Conservation (phyloP, 1,140 invertebrate species). For the Macrobrachium rosenbergii region DNA sequence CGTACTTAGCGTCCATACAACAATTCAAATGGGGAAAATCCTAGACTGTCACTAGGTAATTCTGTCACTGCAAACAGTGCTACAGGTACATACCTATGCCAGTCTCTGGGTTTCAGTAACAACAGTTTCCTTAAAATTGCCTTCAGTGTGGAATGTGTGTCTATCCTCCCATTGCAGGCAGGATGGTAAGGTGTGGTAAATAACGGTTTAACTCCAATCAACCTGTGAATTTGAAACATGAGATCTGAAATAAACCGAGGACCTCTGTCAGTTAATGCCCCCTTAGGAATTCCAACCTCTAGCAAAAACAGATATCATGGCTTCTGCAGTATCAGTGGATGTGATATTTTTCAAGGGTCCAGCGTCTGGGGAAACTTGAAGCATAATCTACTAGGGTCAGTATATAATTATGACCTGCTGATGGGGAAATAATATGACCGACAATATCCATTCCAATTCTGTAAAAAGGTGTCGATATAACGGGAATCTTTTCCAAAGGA, state of each 20-base stretch:
- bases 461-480: no score
- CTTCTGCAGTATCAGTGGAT: no score
- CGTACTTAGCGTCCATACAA: no score
- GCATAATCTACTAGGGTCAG: constrained; percentile 39
- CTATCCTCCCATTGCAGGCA: constrained; percentile 24
- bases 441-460: no score
- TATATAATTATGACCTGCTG: constrained; percentile 31
- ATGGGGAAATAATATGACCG: no score
- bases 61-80: constrained; percentile 10
- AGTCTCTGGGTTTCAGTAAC: constrained; percentile 16
- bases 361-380: constrained; percentile 32
- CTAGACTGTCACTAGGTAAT: neutral
- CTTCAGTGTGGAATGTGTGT: constrained; percentile 18
- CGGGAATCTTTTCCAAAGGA: no score
- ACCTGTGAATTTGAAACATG: constrained; percentile 23
- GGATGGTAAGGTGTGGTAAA: constrained; percentile 30
- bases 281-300: constrained; percentile 28
- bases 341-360: neutral
- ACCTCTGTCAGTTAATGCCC: constrained; percentile 14
- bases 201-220: constrained; percentile 2
- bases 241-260: constrained; percentile 27
- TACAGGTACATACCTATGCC: constrained; percentile 9
- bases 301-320: neutral
- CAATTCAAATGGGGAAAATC: constrained; percentile 5
- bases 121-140: constrained; percentile 24